Percentiles rank a stretch among this genome's conserved stretches.
These are phyloP conservation scores for Allenopithecus nigroviridis DNA, from an alignment of 2,797 vertebrate genomes.

Conservation along the genomic window DNA sequence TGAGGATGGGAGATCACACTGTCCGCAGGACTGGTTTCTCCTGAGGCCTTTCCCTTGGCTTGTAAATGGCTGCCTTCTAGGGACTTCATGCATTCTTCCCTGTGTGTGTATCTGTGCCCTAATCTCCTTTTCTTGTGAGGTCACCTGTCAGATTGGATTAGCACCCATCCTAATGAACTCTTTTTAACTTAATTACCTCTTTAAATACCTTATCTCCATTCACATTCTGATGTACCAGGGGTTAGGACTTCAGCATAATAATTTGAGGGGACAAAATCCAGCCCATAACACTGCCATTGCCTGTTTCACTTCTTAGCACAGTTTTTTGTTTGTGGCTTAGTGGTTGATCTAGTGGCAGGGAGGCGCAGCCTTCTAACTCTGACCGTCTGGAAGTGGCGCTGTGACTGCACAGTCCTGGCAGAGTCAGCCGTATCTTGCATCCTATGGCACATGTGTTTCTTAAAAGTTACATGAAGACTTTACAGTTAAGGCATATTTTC, in stretches of 20 bases:
- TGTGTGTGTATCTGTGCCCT: not conserved
- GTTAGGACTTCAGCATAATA: not conserved
- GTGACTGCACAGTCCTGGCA: not conserved
- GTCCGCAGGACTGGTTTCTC: not conserved
- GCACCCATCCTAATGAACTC: not conserved
- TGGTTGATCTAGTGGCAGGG: no score
- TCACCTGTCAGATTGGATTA: not conserved
- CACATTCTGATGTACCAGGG: not conserved
- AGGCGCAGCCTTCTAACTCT: not conserved
- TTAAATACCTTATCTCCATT: not conserved
- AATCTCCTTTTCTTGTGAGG: not conserved
- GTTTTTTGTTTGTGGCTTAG: not conserved
- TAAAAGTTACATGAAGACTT: not conserved
- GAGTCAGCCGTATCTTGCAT: not conserved
- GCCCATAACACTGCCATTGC: not conserved
- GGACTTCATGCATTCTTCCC: not conserved
- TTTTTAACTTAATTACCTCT: not conserved
- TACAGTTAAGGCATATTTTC: not conserved
- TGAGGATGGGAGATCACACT: not conserved
- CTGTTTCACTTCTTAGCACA: not conserved
- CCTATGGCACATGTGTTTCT: not conserved
- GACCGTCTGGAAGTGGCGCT: not conserved
- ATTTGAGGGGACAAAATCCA: not conserved
- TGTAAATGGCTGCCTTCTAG: not conserved
- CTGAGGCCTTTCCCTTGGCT: not conserved